Conservation (phyloP, 2,888 invertebrate genomes). For the Pyralis farinalis region DNA sequence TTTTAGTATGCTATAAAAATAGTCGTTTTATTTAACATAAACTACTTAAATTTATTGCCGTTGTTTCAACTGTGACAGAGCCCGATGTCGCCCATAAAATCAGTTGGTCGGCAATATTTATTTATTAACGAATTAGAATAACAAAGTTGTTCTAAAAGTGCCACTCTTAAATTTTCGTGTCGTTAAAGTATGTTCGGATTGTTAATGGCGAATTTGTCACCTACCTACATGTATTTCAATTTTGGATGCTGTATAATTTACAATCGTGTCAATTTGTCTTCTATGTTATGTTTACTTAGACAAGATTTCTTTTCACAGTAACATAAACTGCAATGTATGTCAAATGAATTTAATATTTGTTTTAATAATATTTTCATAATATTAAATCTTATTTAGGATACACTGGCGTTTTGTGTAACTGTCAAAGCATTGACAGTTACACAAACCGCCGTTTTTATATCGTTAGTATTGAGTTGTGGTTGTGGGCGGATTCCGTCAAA, state of each 20-base stretch:
- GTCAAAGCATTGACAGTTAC: slow-evolving; percentile 7
- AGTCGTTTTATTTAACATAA: slow-evolving; percentile 57
- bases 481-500: slow-evolving; percentile 7
- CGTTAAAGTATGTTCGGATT: slow-evolving; percentile 7
- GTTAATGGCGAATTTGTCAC: slow-evolving; percentile 10
- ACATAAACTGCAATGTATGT: too few relatives aligned
- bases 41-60: slow-evolving; percentile 57
- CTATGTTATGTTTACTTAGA: too few relatives aligned
- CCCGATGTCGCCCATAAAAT: slow-evolving; percentile 46
- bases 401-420: slow-evolving; percentile 7
- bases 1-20: slow-evolving; percentile 57
- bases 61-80: slow-evolving; percentile 57
- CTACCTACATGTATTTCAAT: neutral
- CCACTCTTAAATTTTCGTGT: slow-evolving; percentile 32
- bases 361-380: too few relatives aligned
- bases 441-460: too few relatives aligned
- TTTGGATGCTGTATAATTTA: too few relatives aligned
- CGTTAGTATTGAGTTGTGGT: neutral
- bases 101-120: slow-evolving; percentile 34
- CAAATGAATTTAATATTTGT: too few relatives aligned
- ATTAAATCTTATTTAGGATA: neutral
- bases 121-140: slow-evolving; percentile 39
- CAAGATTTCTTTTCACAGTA: too few relatives aligned
- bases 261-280: too few relatives aligned
- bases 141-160: slow-evolving; percentile 33